These are phyloP conservation scores for Pheosia gnoma DNA, from an alignment of 2,888 invertebrate genomes.

Conservation along the genomic window DNA sequence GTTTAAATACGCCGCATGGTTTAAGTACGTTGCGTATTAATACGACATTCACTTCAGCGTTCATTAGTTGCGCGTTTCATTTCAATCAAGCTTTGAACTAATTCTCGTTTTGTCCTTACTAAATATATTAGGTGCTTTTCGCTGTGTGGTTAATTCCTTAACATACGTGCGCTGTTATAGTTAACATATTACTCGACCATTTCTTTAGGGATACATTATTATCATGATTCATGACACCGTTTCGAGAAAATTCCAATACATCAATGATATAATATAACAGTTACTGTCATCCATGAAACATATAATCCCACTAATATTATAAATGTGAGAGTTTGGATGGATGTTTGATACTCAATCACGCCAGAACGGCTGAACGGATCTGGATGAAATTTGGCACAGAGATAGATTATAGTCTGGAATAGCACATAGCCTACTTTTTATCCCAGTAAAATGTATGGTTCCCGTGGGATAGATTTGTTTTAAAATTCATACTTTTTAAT, in stretches of 20 bases:
- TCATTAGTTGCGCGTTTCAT: conserved; percentile 57
- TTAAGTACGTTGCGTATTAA: conserved; percentile 28
- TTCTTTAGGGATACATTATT: background rate
- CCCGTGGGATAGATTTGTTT: too few relatives aligned
- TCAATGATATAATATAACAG: background rate
- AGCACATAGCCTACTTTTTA: too few relatives aligned
- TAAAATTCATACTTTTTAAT: too few relatives aligned
- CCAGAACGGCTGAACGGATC: too few relatives aligned
- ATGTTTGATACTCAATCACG: too few relatives aligned
- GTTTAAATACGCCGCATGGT: conserved; percentile 30
- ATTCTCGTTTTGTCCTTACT: background rate
- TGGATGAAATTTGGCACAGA: too few relatives aligned
- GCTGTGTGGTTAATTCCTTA: background rate
- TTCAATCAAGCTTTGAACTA: conserved; percentile 3
- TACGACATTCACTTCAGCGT: conserved; percentile 47
- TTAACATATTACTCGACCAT: background rate
- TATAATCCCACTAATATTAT: too few relatives aligned
- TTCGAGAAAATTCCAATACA: background rate
- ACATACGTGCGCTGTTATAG: background rate
- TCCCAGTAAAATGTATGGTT: too few relatives aligned
- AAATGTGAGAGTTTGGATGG: too few relatives aligned
- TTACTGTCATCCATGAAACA: background rate
- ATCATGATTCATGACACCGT: background rate
- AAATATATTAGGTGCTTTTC: background rate
- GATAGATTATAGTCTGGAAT: too few relatives aligned